These are phyloP conservation scores for Tragelaphus eurycerus DNA, from an alignment of 2,797 vertebrate species.

Conservation along the genomic window DNA sequence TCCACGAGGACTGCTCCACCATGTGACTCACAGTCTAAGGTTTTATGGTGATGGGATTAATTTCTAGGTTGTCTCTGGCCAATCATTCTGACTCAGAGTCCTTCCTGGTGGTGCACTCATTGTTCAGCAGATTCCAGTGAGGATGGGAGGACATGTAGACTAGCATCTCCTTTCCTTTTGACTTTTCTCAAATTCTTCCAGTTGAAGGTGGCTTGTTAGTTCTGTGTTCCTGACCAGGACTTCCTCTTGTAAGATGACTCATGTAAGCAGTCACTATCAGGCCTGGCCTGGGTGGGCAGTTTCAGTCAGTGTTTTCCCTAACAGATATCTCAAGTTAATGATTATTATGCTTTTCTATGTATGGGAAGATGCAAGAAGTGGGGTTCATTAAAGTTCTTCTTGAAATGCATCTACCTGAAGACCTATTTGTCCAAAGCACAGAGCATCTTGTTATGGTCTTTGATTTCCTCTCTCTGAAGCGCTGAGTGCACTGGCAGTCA, in stretches of 20 bases:
- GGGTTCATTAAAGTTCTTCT: background rate
- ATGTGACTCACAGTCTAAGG: background rate
- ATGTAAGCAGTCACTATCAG: background rate
- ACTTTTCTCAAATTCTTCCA: background rate
- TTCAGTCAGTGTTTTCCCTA: background rate
- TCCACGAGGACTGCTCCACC: background rate
- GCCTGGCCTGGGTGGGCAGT: background rate
- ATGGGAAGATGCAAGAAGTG: background rate
- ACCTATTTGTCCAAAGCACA: background rate
- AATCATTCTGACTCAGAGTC: background rate
- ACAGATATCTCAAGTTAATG: background rate
- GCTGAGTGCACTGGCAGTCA: accelerated
- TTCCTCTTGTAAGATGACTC: background rate
- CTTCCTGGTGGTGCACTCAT: background rate
- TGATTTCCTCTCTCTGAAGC: background rate
- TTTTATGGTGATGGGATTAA: background rate
- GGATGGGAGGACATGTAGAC: background rate
- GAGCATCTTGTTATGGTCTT: background rate
- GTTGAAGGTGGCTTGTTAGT: background rate
- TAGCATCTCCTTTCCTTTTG: background rate
- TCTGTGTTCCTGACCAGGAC: background rate
- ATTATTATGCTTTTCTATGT: background rate
- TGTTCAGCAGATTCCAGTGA: background rate
- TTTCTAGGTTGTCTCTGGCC: background rate
- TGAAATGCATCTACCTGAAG: background rate